These are phyloP conservation scores for Chironomus striatipennis DNA, from an alignment of 1,140 invertebrate species.

Conservation along the genomic window DNA sequence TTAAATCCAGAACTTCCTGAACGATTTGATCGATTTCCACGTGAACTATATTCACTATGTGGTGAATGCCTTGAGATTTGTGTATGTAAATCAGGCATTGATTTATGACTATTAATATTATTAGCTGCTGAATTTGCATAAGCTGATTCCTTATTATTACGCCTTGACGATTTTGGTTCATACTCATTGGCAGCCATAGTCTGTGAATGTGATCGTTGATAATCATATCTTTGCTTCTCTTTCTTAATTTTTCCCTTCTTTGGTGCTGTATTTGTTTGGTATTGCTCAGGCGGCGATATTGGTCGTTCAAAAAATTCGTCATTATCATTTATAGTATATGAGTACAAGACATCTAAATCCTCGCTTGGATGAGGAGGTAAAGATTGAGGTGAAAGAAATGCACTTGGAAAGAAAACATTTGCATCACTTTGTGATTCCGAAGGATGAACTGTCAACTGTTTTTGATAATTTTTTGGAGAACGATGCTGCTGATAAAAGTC, in stretches of 20 bases:
- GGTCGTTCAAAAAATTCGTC: slow-evolving; percentile 41
- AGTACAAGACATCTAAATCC: slow-evolving; percentile 30
- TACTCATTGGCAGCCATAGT: slow-evolving; percentile 40
- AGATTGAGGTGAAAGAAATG: slow-evolving; percentile 37
- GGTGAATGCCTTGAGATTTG: slow-evolving; percentile 48
- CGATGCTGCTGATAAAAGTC: slow-evolving; percentile 16
- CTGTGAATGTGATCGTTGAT: slow-evolving; percentile 52
- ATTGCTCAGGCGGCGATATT: slow-evolving; percentile 56
- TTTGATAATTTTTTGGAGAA: not conserved
- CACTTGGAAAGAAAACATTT: slow-evolving; percentile 32
- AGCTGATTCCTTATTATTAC: slow-evolving; percentile 41
- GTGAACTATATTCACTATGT: slow-evolving; percentile 39
- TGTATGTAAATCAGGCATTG: slow-evolving; percentile 69
- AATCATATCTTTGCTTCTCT: slow-evolving; percentile 29
- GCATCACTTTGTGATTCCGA: slow-evolving; percentile 25
- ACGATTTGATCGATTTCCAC: slow-evolving; percentile 39
- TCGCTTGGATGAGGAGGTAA: slow-evolving; percentile 31
- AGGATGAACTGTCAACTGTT: slow-evolving; percentile 26
- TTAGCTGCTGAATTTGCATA: slow-evolving; percentile 53
- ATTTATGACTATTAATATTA: slow-evolving; percentile 67
- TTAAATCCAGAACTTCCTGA: slow-evolving; percentile 38
- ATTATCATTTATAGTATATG: slow-evolving; percentile 31
- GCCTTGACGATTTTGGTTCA: slow-evolving; percentile 33
- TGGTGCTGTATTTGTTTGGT: slow-evolving; percentile 43
- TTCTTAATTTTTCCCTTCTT: slow-evolving; percentile 32